A percentile compares a stretch with the other conserved stretches of the same genome.
phyloP scores from a whole-genome alignment of 2,888 invertebrate genomes.

The Deilephila elpenor region DNA sequence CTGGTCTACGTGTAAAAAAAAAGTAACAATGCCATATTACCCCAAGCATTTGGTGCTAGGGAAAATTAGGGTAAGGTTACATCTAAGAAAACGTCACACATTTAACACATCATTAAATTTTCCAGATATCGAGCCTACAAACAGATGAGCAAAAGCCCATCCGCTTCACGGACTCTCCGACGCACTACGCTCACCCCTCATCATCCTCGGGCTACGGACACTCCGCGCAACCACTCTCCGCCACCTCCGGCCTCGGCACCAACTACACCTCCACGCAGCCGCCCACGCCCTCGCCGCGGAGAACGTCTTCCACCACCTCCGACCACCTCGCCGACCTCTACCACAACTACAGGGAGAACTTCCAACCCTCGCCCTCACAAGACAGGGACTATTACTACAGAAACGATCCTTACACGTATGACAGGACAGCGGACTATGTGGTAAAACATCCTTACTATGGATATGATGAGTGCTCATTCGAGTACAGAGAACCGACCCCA shows the following conservation, averaged over 20 bases:
- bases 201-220: slow-evolving; percentile 80
- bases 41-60: too few relatives aligned
- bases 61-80: too few relatives aligned
- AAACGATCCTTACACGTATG: slow-evolving; percentile 68
- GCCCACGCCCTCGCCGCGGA: slow-evolving; percentile 85
- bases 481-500: slow-evolving; percentile 69
- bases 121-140: slow-evolving; percentile 78
- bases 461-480: slow-evolving; percentile 74
- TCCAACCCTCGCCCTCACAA: slow-evolving; percentile 69
- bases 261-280: slow-evolving; percentile 82
- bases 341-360: slow-evolving; percentile 81
- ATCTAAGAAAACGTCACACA: too few relatives aligned
- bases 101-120: background rate
- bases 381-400: slow-evolving; percentile 70
- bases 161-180: slow-evolving; percentile 90
- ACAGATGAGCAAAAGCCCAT: slow-evolving; percentile 86
- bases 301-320: slow-evolving; percentile 86
- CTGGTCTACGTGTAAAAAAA: too few relatives aligned
- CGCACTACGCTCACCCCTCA: slow-evolving; percentile 85
- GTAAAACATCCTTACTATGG: slow-evolving; percentile 74
- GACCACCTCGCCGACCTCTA: slow-evolving; percentile 88
- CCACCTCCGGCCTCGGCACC: slow-evolving; percentile 81
- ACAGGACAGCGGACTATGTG: slow-evolving; percentile 76
- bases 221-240: slow-evolving; percentile 79
- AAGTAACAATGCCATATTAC: too few relatives aligned